A percentile compares a stretch with the other conserved stretches of the same genome.
Evolutionary conservation across 2,797 vertebrate genomes (phyloP).

Genomic region (Distichodus sexfasciatus): DNA sequence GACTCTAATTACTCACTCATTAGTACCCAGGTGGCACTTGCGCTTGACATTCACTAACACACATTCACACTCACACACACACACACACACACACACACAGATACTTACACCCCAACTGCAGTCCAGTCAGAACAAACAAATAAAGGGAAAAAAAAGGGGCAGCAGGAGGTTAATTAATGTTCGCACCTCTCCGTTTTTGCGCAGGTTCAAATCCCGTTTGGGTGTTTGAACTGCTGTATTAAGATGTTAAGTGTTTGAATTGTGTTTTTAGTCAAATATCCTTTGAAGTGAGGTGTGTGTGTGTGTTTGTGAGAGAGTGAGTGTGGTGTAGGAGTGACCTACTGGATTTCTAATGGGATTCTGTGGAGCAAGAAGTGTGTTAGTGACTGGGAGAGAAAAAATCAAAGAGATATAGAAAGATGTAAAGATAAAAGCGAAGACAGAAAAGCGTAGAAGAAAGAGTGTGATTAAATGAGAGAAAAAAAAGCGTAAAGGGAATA

Average conservation of each 20-base stretch:
- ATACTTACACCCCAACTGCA: neutral
- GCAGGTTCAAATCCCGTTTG: neutral
- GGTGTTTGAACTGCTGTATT: constrained; percentile 7
- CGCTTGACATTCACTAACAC: constrained; percentile 53
- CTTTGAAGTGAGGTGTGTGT: neutral
- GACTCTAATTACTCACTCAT: constrained; percentile 84
- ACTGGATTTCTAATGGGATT: neutral
- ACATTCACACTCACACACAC: constrained; percentile 26
- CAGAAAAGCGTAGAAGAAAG: too few species aligned
- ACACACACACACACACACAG: constrained; percentile 18
- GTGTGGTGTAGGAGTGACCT: neutral
- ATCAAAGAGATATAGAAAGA: too few species aligned
- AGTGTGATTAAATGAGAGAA: too few species aligned
- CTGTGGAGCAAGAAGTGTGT: too few species aligned
- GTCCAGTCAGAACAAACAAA: constrained; percentile 18
- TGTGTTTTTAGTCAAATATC: neutral
- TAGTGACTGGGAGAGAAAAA: too few species aligned
- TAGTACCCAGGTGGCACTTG: constrained; percentile 84
- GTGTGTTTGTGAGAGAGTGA: neutral
- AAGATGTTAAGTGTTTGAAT: constrained; percentile 17
- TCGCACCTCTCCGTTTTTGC: constrained; percentile 6
- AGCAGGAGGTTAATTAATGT: constrained; percentile 22
- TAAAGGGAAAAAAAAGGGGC: constrained; percentile 12
- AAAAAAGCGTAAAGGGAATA: too few species aligned
- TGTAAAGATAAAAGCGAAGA: too few species aligned